Conservation (phyloP, 2,888 invertebrate species). For the Trissolcus brochymenae region DNA sequence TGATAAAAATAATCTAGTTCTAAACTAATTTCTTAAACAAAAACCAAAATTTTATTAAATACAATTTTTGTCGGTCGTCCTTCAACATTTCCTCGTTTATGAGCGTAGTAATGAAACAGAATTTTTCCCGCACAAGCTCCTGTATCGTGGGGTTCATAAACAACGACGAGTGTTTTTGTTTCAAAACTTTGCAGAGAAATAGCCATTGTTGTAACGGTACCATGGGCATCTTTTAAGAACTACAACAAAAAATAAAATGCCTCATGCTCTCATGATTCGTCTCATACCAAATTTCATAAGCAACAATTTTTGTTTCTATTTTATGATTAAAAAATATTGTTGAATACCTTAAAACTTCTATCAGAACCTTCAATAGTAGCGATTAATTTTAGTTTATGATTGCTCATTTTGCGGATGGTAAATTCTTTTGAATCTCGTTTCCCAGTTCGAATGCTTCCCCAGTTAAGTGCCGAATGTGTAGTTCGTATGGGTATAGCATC, state of each 20-base stretch:
- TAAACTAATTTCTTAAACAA: background rate
- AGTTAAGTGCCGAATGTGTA: slow-evolving; percentile 79
- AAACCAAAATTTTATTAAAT: slow-evolving; percentile 1
- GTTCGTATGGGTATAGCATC: slow-evolving; percentile 78
- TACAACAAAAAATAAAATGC: slow-evolving; percentile 30
- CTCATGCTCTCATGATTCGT: background rate
- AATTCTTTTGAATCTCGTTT: slow-evolving; percentile 78
- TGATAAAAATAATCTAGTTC: background rate
- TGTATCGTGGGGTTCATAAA: slow-evolving; percentile 78
- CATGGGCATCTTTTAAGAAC: slow-evolving; percentile 70
- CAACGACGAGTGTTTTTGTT: slow-evolving; percentile 78
- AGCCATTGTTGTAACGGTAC: slow-evolving; percentile 66
- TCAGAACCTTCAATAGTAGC: slow-evolving; percentile 75
- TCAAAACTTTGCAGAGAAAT: slow-evolving; percentile 79
- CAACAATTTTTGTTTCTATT: no score
- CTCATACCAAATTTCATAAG: background rate
- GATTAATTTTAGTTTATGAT: slow-evolving; percentile 79
- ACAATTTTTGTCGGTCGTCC: slow-evolving; percentile 62
- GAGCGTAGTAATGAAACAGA: slow-evolving; percentile 77
- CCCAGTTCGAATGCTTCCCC: slow-evolving; percentile 80
- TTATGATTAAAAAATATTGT: no score
- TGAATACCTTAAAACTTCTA: slow-evolving; percentile 71
- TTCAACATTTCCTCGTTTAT: slow-evolving; percentile 60
- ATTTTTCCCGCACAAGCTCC: slow-evolving; percentile 79
- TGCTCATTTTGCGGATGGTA: slow-evolving; percentile 79